Evolutionary conservation across 2,888 invertebrate genomes (phyloP).

Genomic region (Callyntrura guangdongensis): DNA sequence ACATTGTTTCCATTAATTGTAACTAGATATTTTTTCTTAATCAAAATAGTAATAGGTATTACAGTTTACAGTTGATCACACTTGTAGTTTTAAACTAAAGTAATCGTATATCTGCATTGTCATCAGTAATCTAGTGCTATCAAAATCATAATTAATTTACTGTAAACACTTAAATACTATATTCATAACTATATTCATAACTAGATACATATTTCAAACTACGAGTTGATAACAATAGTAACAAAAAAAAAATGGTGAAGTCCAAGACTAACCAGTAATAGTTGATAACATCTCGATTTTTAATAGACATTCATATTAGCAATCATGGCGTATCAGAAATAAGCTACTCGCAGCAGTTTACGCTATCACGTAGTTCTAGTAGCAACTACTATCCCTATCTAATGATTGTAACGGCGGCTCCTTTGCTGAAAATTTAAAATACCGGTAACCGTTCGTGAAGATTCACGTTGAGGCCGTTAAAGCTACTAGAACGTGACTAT

Average conservation of each 20-base stretch:
- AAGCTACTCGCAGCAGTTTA: too few relatives aligned
- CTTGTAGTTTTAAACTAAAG: background rate
- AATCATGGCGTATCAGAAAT: too few relatives aligned
- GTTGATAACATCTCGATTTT: too few relatives aligned
- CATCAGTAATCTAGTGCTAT: constrained; percentile 25
- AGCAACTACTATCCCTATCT: too few relatives aligned
- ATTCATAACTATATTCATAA: background rate
- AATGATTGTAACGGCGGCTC: background rate
- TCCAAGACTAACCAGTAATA: too few relatives aligned
- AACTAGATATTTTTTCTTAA: background rate
- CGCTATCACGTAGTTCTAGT: too few relatives aligned
- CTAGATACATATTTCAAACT: background rate
- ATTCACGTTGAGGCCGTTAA: background rate
- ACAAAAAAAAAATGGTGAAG: background rate
- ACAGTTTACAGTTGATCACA: constrained; percentile 13
- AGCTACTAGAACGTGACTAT: background rate
- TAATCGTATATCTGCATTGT: constrained; percentile 56
- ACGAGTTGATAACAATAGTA: background rate
- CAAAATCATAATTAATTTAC: background rate
- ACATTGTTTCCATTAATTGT: too few relatives aligned
- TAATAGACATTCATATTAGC: too few relatives aligned
- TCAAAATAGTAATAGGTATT: background rate
- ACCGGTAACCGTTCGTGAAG: background rate
- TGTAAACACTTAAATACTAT: background rate
- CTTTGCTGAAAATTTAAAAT: background rate